A percentile compares a stretch with the other conserved stretches of the same genome.
Conservation (phyloP, 1,140 invertebrate species). For the Penaeus vannamei region DNA sequence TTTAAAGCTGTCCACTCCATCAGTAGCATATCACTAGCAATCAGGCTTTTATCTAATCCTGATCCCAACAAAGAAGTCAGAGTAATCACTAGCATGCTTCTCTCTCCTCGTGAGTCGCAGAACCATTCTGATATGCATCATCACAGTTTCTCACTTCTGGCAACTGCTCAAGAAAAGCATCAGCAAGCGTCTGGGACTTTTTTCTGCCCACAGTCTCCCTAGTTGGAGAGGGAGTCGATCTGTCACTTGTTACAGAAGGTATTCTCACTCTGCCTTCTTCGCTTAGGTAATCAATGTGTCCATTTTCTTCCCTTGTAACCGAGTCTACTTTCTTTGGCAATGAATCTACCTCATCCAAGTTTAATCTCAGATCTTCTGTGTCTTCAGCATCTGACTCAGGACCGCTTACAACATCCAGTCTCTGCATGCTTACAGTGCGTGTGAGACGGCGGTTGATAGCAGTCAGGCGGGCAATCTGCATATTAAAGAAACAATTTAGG, state of each 20-base stretch:
- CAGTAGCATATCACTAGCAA: conserved; percentile 42
- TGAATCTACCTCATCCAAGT: conserved; percentile 50
- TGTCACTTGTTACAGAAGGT: conserved; percentile 53
- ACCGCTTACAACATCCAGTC: conserved; percentile 62
- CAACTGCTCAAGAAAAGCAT: conserved; percentile 67
- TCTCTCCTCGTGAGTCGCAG: conserved; percentile 52
- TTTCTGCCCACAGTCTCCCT: conserved; percentile 53
- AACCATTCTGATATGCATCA: conserved; percentile 57
- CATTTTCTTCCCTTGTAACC: conserved; percentile 25
- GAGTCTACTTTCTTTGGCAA: conserved; percentile 38
- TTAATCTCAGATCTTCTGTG: conserved; percentile 64
- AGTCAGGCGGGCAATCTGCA: conserved; percentile 65
- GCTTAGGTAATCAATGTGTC: not conserved
- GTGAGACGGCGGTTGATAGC: conserved; percentile 65
- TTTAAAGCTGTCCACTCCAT: conserved; percentile 62
- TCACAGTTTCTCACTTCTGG: conserved; percentile 58
- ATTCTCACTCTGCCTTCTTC: conserved; percentile 42
- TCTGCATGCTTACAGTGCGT: conserved; percentile 54
- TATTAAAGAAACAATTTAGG: not conserved
- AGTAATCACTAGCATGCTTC: conserved; percentile 49
- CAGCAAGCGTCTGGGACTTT: conserved; percentile 66
- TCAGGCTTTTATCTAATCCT: not conserved
- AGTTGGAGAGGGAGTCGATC: conserved; percentile 39
- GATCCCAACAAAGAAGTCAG: conserved; percentile 7
- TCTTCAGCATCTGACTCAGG: conserved; percentile 66